Evolutionary conservation across 2,797 vertebrate genomes (phyloP), one percentile per base, ranked within the genome.

Genomic region (Artibeus lituratus): DNA sequence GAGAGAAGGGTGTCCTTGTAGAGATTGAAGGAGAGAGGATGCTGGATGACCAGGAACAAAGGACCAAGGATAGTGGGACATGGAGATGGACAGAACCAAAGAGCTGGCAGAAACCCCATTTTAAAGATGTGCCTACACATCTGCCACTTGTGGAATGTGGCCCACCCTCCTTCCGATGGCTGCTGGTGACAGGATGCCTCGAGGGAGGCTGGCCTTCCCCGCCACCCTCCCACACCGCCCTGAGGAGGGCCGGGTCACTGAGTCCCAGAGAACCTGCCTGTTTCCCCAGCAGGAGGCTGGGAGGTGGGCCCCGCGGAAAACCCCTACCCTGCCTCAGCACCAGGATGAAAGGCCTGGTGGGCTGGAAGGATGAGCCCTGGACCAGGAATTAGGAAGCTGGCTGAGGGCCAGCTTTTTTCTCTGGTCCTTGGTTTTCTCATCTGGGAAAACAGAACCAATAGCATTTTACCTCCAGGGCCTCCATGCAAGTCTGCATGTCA

Each of bases 251-350:
- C 73, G 47, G 67, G 4, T 22, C 19, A 37, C 18, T 3, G 24
- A 74, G 21, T 5, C 59, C n/a, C 19, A 9, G 32, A 35, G 9
- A 19, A 21, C 9, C 39, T 12, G 10, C n/a, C 7, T 67, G 67
- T 51, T 55, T 5, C 6, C 15, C 12, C 5, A 5, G n/a, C 26
- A 51, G 2, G 47, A 86, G 88, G 21, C 67, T 78, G 62, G 80
- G 70, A 7, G 39, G 7, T 0, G 19, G n/a, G 21, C 7, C 37
- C 21, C 55, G 1, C 0, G 3, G 3, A 26, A 42, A 26, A 39
- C 22, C 9, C 14, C n/a, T 7, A 29, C 2, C 5, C 82, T 83
- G 39, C 37, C 10, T 35, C 53, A 7, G 51, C 69, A 32, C 10
- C 59, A 59, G 67, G 44, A n/a, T 0, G 0, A 32, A 12, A 72